phyloP scores from a whole-genome alignment of 2,888 invertebrate species.

The Drosophila anomalata region DNA sequence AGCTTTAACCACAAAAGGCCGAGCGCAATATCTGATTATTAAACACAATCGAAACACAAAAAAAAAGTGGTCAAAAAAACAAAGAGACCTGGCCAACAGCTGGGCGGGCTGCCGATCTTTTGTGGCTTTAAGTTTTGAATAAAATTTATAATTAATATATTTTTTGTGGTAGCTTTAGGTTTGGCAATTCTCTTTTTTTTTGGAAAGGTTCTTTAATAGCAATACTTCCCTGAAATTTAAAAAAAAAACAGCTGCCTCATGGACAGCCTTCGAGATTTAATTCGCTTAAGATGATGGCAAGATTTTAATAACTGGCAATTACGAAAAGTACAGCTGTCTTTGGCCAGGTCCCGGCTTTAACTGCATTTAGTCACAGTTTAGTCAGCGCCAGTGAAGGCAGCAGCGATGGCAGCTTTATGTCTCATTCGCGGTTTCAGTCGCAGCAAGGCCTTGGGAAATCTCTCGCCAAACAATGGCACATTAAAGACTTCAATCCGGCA shows the following conservation, averaged over 20 bases:
- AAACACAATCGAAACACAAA: slow-evolving; percentile 26
- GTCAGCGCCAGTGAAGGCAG: slow-evolving; percentile 34
- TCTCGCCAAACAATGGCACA: slow-evolving; percentile 59
- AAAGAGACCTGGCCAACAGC: slow-evolving; percentile 51
- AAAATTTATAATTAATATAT: slow-evolving; percentile 55
- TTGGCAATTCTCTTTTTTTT: slow-evolving; percentile 12
- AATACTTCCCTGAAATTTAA: slow-evolving; percentile 41
- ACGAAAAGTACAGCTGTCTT: slow-evolving; percentile 50
- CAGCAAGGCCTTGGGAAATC: slow-evolving; percentile 61
- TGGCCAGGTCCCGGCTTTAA: slow-evolving; percentile 41
- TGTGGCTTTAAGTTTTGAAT: slow-evolving; percentile 50
- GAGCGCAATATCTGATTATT: slow-evolving; percentile 65
- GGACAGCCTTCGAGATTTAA: slow-evolving; percentile 42
- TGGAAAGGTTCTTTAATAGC: slow-evolving; percentile 57
- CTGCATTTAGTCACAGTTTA: slow-evolving; percentile 71
- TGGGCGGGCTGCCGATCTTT: slow-evolving; percentile 44
- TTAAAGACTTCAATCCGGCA: slow-evolving; percentile 33
- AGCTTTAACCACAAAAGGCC: slow-evolving; percentile 33
- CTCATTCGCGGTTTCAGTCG: slow-evolving; percentile 42
- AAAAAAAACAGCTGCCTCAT: slow-evolving; percentile 20
- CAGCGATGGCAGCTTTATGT: slow-evolving; percentile 53
- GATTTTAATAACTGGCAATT: slow-evolving; percentile 65
- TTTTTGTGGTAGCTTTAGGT: slow-evolving; percentile 26
- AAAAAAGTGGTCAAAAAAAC: slow-evolving; percentile 28
- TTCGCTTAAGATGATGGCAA: slow-evolving; percentile 35